phyloP scores from a whole-genome alignment of 2,888 invertebrate species.

The Prosapia bicincta region DNA sequence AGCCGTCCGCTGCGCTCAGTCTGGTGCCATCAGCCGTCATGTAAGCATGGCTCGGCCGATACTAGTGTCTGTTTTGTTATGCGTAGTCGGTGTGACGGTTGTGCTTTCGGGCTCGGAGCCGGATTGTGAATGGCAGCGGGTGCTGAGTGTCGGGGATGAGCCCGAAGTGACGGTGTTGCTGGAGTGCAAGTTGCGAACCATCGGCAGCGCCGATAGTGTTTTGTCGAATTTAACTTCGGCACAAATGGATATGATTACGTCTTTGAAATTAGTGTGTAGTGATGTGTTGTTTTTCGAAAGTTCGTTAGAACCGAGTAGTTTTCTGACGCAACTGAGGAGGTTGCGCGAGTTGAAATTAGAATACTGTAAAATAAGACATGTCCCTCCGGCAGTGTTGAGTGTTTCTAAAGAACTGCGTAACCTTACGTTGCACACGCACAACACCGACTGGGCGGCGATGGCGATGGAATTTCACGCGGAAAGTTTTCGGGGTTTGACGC shows the following conservation, averaged over 20 bases:
- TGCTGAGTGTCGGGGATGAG: constrained; percentile 51
- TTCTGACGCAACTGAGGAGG: constrained; percentile 69
- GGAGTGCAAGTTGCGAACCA: constrained; percentile 66
- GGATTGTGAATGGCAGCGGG: constrained; percentile 67
- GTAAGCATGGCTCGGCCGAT: constrained; percentile 22
- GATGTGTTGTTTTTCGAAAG: constrained; percentile 77
- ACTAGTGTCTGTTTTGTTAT: constrained; percentile 12
- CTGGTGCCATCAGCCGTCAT: constrained; percentile 24
- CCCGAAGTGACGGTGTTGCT: constrained; percentile 42
- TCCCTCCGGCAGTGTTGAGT: constrained; percentile 74
- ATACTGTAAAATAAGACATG: constrained; percentile 74
- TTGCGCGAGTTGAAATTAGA: constrained; percentile 72
- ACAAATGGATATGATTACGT: constrained; percentile 65
- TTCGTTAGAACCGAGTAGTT: constrained; percentile 63
- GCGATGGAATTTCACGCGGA: constrained; percentile 69
- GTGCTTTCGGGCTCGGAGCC: constrained; percentile 47
- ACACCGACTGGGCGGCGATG: constrained; percentile 67
- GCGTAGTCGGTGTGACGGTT: constrained; percentile 12
- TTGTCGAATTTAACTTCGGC: constrained; percentile 65
- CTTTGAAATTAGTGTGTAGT: constrained; percentile 72
- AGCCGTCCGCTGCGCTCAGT: constrained; percentile 11
- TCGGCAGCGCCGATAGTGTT: constrained; percentile 64
- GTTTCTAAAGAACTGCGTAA: constrained; percentile 75
- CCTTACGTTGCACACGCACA: constrained; percentile 74
- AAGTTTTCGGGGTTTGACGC: constrained; percentile 72